Percentiles rank a stretch among this genome's conserved stretches.
These are phyloP conservation scores for silkworm (Bombyx mori) DNA, from an alignment of 1,140 invertebrate genomes.

Conservation along the genomic window DNA sequence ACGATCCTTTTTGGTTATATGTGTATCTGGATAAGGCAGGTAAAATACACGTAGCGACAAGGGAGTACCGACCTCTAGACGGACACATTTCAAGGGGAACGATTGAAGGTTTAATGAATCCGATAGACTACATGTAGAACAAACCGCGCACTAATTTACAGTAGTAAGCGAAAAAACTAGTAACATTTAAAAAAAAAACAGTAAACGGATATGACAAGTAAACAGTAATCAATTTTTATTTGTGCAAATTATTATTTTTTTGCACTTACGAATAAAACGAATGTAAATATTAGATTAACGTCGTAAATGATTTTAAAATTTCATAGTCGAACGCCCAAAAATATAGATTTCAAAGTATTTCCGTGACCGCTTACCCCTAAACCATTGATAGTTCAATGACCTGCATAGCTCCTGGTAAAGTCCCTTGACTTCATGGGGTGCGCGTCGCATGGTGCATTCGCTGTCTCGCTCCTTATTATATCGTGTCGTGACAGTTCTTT, in stretches of 20 bases:
- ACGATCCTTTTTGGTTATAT: constrained; percentile 2
- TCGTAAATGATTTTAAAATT: no score
- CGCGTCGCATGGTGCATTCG: constrained; percentile 26
- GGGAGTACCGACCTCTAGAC: constrained; percentile 17
- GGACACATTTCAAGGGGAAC: neutral
- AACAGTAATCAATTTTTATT: no score
- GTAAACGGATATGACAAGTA: no score
- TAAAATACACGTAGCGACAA: constrained; percentile 29
- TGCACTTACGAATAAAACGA: no score
- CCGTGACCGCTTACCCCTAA: constrained; percentile 18
- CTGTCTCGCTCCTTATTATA: constrained; percentile 28
- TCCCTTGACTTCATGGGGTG: constrained; percentile 55
- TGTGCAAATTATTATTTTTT: no score
- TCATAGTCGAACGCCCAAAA: no score
- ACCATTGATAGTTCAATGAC: constrained; percentile 45
- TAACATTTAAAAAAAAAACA: no score
- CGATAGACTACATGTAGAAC: no score
- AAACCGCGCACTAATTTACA: no score
- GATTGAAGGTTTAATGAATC: no score
- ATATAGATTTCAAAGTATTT: constrained; percentile 3
- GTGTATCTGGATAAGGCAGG: constrained; percentile 4
- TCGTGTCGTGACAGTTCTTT: constrained; percentile 27
- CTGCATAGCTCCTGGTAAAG: constrained; percentile 34
- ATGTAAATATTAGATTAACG: no score
- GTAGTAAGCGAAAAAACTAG: no score